Conservation (phyloP, 2,888 invertebrate genomes). For the Thereva nobilitata region DNA sequence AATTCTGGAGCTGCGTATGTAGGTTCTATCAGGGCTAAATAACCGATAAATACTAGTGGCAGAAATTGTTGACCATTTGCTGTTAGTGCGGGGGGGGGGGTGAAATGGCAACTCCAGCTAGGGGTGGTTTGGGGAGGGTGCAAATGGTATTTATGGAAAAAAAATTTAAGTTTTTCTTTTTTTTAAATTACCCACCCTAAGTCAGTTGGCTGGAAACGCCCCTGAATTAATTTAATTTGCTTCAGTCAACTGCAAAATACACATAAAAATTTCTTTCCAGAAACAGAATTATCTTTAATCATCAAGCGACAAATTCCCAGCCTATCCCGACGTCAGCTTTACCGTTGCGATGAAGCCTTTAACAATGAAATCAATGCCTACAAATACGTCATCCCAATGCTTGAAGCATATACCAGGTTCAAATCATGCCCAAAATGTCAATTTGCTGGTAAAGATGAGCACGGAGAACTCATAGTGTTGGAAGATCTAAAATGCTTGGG, state of each 20-base stretch:
- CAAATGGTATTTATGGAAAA: no score
- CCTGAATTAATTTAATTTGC: background rate
- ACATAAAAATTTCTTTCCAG: conserved; percentile 36
- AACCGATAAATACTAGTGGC: no score
- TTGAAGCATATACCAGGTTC: conserved; percentile 46
- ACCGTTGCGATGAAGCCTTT: conserved; percentile 55
- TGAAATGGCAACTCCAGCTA: no score
- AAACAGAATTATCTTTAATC: conserved; percentile 47
- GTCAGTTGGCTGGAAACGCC: no score
- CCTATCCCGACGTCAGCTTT: conserved; percentile 52
- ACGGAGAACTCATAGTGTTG: conserved; percentile 51
- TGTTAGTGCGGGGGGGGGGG: no score
- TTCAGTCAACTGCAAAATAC: background rate
- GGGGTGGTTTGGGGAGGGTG: no score
- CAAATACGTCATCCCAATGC: conserved; percentile 50
- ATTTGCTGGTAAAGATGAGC: conserved; percentile 50
- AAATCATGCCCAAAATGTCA: conserved; percentile 51
- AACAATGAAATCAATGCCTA: conserved; percentile 55
- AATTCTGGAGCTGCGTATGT: no score
- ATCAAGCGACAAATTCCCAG: conserved; percentile 55
- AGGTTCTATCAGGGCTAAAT: no score
- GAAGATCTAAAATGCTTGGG: conserved; percentile 52
- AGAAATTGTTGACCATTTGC: no score
- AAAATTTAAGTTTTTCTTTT: no score
- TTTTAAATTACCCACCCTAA: no score